Conservation (phyloP, 2,888 invertebrate species). For the Serrognathus titanus region DNA sequence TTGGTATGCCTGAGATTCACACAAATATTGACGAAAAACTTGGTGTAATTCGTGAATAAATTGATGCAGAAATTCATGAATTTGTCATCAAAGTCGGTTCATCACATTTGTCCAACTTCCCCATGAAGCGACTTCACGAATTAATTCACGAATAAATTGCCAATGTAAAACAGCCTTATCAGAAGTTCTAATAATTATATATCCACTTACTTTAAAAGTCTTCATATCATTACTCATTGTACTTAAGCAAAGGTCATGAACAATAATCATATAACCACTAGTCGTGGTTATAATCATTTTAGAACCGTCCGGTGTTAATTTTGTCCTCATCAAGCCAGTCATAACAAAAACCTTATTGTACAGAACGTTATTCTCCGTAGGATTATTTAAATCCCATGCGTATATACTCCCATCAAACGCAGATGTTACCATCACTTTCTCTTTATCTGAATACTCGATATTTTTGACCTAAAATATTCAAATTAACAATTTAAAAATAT, state of each 20-base stretch:
- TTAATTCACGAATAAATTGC: too few relatives aligned
- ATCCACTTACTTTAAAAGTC: conserved; percentile 70
- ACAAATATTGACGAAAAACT: too few relatives aligned
- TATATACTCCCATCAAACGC: conserved; percentile 92
- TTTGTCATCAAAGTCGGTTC: too few relatives aligned
- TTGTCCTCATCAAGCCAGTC: conserved; percentile 79
- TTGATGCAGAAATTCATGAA: too few relatives aligned
- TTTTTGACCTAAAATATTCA: conserved; percentile 65
- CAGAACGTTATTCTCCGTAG: conserved; percentile 71
- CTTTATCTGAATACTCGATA: conserved; percentile 84
- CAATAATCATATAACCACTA: conserved; percentile 82
- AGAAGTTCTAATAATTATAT: not conserved
- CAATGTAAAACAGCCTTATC: too few relatives aligned
- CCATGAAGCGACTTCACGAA: too few relatives aligned
- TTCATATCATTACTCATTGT: conserved; percentile 76
- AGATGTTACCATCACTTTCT: conserved; percentile 82
- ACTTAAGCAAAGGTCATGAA: conserved; percentile 82
- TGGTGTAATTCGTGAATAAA: too few relatives aligned
- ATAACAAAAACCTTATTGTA: conserved; percentile 84
- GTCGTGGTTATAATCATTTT: conserved; percentile 91
- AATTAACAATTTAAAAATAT: not conserved
- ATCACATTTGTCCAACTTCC: too few relatives aligned
- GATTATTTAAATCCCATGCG: conserved; percentile 91
- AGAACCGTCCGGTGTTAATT: conserved; percentile 78
- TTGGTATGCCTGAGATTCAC: too few relatives aligned